phyloP scores from a whole-genome alignment of 2,113 vertebrate genomes.

The Leucoraja erinaceus region DNA sequence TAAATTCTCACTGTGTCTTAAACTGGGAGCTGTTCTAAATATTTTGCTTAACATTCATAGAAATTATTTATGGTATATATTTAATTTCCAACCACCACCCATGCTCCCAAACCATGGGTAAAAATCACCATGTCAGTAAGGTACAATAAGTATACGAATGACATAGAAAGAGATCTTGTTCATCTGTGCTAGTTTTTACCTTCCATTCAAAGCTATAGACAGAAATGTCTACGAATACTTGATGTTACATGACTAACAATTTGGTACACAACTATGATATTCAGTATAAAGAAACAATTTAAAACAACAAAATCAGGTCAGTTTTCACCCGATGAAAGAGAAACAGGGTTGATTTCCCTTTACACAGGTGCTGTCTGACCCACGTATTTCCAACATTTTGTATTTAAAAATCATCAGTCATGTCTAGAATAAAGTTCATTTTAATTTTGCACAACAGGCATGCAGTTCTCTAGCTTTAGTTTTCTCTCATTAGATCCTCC shows the following conservation, averaged over 20 bases:
- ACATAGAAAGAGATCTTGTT: background rate
- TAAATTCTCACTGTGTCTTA: background rate
- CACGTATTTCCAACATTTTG: too few species aligned
- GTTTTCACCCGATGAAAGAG: too few species aligned
- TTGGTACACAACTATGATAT: background rate
- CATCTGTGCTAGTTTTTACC: background rate
- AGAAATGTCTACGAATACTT: background rate
- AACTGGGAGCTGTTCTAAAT: background rate
- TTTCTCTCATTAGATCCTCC: background rate
- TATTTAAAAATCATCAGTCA: background rate
- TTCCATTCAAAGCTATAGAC: background rate
- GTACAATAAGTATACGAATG: background rate
- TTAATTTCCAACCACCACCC: background rate
- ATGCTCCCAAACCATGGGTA: background rate
- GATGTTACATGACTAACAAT: background rate
- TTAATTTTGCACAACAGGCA: background rate
- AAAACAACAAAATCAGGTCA: background rate
- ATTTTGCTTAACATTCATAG: background rate
- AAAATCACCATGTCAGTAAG: background rate
- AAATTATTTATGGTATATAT: background rate
- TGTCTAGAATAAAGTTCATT: background rate
- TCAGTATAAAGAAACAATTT: background rate
- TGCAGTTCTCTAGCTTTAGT: background rate
- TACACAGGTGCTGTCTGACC: too few species aligned
- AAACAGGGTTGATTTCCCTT: too few species aligned